Evolutionary conservation across 2,888 invertebrate genomes (phyloP).

Genomic region (Tridacna crocea): DNA sequence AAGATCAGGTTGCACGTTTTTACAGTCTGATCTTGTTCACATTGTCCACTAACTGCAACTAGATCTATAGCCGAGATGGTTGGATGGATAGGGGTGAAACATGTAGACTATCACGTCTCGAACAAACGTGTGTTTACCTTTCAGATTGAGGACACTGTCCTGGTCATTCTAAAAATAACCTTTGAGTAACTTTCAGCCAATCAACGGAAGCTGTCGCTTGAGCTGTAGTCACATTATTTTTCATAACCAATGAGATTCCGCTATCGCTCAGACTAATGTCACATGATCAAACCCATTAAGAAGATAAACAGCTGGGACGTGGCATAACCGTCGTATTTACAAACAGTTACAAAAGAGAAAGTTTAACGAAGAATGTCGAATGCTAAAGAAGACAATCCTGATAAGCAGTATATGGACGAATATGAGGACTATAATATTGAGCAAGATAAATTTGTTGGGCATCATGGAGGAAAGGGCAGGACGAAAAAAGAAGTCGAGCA

Average conservation of each 20-base stretch:
- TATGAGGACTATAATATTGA: constrained; percentile 98
- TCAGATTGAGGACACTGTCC: neutral
- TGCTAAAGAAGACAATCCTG: constrained; percentile 39
- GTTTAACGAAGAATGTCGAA: constrained; percentile 40
- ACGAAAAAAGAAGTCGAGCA: constrained; percentile 94
- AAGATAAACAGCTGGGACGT: constrained; percentile 30
- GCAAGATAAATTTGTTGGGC: constrained; percentile 94
- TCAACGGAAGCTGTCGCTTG: neutral
- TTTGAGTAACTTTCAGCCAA: constrained; percentile 4
- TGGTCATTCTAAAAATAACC: neutral
- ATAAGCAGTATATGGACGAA: constrained; percentile 87
- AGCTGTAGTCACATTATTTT: constrained; percentile 14
- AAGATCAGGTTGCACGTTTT: too few relatives aligned
- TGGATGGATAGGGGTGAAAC: too few relatives aligned
- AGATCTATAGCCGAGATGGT: too few relatives aligned
- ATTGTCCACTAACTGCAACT: too few relatives aligned
- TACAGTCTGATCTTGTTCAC: too few relatives aligned
- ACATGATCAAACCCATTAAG: constrained; percentile 33
- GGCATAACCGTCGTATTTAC: neutral
- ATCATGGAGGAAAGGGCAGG: constrained; percentile 96
- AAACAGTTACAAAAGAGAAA: neutral
- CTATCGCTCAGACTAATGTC: constrained; percentile 1
- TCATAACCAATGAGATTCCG: constrained; percentile 25
- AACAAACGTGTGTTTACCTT: too few relatives aligned
- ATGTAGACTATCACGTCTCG: too few relatives aligned